Evolutionary conservation across 1,140 invertebrate species (phyloP), one percentile per base, ranked within the genome.

Genomic region (Lepeophtheirus salmonis): DNA sequence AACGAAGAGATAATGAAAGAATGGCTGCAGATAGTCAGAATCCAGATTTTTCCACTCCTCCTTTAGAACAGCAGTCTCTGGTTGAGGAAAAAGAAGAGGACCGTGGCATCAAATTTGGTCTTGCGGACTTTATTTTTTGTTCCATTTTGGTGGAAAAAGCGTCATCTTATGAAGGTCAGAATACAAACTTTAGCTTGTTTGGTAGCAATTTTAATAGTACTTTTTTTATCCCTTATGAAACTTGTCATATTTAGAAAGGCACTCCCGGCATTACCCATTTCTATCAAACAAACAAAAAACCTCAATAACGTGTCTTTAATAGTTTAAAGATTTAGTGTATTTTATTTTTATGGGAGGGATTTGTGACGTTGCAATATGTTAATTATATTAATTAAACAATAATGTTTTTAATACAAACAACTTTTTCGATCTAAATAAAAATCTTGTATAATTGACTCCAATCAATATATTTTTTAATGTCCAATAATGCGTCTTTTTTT

Each of bases 51-150:
- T 16, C 52, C 4, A 14, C 52, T n/a, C 23, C 52, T 13, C 49
- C 62, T 62, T 4, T 26, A 20, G 23, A 58, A 17, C 25, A 64
- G 41, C 17, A 24, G 22, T 56, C 18, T 60, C 84, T 2, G 21
- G 16, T 56, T 12, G 24, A 52, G 20, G 59, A 61, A 1, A 50
- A 61, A 16, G 57, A 60, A 14, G 59, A 61, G 25, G 59, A 61
- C 25, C 84, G 88, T 67, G 92, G 95, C 17, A 88, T 99, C 0
- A 98, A 98, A 73, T 75, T 99, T 1, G 96, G 96, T 49, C 76
- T 99, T 3, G 96, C 96, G 23, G 95, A 98, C 74, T 99, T 99
- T 68, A 97, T 99, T 65, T 99, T 99, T 74, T 99, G 98, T 74
- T 92, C 89, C 68, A 90, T 99, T 52, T 72, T 99, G 30, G 92